Evolutionary conservation across 2,797 vertebrate species (phyloP).

Genomic region (Sebastes nivosus): DNA sequence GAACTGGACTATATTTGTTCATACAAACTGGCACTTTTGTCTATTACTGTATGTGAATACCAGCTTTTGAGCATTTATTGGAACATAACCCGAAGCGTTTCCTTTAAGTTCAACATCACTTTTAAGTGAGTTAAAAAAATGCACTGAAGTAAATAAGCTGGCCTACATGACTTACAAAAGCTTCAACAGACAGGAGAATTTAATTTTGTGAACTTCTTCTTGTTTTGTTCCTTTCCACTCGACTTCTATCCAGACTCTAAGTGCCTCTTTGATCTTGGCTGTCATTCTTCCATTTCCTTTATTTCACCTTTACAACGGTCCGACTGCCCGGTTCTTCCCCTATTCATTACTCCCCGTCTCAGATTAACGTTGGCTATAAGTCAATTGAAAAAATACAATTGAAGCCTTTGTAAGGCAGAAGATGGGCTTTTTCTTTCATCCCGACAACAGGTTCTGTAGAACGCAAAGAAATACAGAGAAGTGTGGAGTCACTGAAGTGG

Average conservation of each 20-base stretch:
- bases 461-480: not conserved
- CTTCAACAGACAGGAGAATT: not conserved
- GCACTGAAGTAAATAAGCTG: not conserved
- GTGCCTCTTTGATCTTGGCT: conserved; percentile 3
- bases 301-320: not conserved
- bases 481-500: not conserved
- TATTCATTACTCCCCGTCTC: not conserved
- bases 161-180: not conserved
- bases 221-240: not conserved
- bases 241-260: not conserved
- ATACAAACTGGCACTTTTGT: not conserved
- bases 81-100: not conserved
- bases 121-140: not conserved
- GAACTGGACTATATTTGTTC: not conserved
- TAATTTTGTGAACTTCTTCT: not conserved
- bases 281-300: conserved; percentile 14
- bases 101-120: not conserved
- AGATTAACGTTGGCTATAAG: not conserved
- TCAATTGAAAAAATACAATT: not conserved
- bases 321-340: not conserved
- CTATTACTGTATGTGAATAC: not conserved
- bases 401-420: not conserved
- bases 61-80: not conserved
- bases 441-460: not conserved
- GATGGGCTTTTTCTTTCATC: not conserved